phyloP scores from a whole-genome alignment of 2,888 invertebrate species.

The Heliconius erato region DNA sequence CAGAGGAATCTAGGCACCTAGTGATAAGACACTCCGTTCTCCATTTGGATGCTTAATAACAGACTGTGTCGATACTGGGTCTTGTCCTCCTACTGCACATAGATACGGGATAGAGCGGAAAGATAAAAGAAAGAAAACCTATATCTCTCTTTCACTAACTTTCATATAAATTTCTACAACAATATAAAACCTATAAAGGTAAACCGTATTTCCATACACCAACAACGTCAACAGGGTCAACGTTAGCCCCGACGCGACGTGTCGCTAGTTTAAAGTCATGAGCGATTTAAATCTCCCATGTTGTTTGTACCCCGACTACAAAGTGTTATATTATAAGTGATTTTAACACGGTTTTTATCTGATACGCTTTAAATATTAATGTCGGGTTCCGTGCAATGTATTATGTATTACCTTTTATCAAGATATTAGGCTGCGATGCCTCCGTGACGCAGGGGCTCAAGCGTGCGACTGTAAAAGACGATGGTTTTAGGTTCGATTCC shows the following conservation, averaged over 20 bases:
- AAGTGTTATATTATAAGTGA: conserved; percentile 15
- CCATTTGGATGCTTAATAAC: too few relatives aligned
- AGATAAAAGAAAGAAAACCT: too few relatives aligned
- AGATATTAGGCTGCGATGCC: too few relatives aligned
- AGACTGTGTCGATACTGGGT: too few relatives aligned
- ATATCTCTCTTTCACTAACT: neutral
- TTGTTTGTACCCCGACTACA: neutral
- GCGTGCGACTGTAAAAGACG: too few relatives aligned
- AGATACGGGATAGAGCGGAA: too few relatives aligned
- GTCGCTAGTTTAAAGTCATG: conserved; percentile 11
- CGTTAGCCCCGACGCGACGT: neutral
- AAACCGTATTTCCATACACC: neutral
- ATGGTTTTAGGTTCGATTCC: too few relatives aligned
- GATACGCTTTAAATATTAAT: conserved; percentile 18
- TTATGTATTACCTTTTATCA: too few relatives aligned
- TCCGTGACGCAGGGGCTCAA: too few relatives aligned
- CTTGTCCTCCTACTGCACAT: too few relatives aligned
- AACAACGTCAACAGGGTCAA: neutral
- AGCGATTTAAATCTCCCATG: conserved; percentile 12
- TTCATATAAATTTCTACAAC: neutral
- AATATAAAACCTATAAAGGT: neutral
- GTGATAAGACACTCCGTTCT: too few relatives aligned
- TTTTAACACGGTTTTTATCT: conserved; percentile 20
- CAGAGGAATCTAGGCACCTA: too few relatives aligned
- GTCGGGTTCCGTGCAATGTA: neutral